A percentile compares a stretch with the other conserved stretches of the same genome.
phyloP scores from a whole-genome alignment of 2,113 vertebrate species.

The Oreochromis tanganicae region DNA sequence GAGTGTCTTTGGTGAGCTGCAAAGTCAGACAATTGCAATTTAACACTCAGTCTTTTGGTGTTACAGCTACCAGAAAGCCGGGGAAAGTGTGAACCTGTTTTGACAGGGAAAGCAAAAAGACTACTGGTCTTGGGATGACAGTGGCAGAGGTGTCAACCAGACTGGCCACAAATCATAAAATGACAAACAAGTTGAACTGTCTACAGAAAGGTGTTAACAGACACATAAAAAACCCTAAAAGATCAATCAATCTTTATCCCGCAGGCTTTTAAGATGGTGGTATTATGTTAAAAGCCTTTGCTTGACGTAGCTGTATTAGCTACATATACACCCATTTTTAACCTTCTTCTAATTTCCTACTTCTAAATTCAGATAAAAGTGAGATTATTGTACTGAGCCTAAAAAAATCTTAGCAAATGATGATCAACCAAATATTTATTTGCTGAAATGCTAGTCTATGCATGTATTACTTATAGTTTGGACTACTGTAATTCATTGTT shows the following conservation, averaged over 20 bases:
- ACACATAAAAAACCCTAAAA: background rate
- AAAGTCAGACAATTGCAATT: background rate
- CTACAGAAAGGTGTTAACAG: background rate
- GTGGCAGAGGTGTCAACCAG: background rate
- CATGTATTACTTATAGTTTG: background rate
- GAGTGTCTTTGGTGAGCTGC: background rate
- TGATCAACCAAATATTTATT: background rate
- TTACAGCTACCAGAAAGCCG: background rate
- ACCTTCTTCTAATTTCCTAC: background rate
- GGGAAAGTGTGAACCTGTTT: slow-evolving; percentile 11
- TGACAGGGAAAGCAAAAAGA: background rate
- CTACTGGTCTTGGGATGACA: background rate
- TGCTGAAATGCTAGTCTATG: background rate
- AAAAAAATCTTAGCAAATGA: background rate
- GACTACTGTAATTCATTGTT: background rate
- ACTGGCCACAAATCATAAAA: background rate
- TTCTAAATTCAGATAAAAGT: background rate
- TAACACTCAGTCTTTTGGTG: background rate
- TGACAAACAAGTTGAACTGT: background rate
- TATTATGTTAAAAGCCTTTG: background rate
- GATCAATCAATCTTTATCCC: background rate
- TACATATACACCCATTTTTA: background rate
- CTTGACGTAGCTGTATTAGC: background rate
- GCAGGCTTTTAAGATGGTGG: background rate
- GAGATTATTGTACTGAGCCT: background rate